Conservation (phyloP, 1,140 invertebrate genomes). For the Centruroides vittatus region DNA sequence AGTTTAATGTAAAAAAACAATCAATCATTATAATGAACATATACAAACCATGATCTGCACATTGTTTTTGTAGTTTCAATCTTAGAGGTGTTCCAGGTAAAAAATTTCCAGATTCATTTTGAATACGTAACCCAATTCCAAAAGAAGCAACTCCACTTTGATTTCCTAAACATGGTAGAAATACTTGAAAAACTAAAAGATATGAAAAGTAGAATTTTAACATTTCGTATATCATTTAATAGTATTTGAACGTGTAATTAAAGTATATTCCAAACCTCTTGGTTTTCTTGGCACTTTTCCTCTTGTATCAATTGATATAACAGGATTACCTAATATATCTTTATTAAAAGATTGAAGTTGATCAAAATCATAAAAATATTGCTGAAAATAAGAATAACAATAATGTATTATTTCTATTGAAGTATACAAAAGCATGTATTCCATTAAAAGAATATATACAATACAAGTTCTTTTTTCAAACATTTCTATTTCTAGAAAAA, state of each 20-base stretch:
- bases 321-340: conserved; percentile 62
- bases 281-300: conserved; percentile 67
- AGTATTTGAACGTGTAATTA: too few relatives aligned
- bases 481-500: too few relatives aligned
- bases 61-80: conserved; percentile 83
- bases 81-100: conserved; percentile 77
- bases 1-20: too few relatives aligned
- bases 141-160: conserved; percentile 75
- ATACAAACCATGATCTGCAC: conserved; percentile 60
- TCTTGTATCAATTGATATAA: conserved; percentile 68
- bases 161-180: conserved; percentile 76
- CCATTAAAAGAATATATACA: too few relatives aligned
- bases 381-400: background rate
- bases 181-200: conserved; percentile 71
- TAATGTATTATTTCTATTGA: background rate
- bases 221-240: too few relatives aligned
- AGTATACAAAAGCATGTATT: too few relatives aligned
- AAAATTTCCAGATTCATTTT: conserved; percentile 54
- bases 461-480: too few relatives aligned
- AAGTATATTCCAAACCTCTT: conserved; percentile 45
- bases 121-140: conserved; percentile 71
- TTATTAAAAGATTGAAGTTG: conserved; percentile 65
- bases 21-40: too few relatives aligned
- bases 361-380: conserved; percentile 78
- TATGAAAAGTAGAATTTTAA: background rate